Evolutionary conservation across 2,113 vertebrate genomes (phyloP).

Genomic region (Spermophilus dauricus): DNA sequence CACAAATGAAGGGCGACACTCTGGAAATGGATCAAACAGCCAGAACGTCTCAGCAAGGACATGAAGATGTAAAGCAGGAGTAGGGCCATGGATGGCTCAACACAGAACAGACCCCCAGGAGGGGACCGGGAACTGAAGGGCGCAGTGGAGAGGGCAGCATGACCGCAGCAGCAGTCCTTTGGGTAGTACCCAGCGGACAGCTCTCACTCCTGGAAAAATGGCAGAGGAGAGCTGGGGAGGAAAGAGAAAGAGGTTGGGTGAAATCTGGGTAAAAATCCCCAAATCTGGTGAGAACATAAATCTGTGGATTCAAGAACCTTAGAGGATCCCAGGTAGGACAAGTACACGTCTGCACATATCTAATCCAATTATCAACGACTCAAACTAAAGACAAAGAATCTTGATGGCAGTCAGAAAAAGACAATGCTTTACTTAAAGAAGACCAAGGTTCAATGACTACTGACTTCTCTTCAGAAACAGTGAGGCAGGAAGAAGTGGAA

Average conservation of each 20-base stretch:
- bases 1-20: background rate
- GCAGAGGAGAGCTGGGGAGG: background rate
- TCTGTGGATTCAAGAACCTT: background rate
- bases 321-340: background rate
- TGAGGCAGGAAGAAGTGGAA: background rate
- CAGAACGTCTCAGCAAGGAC: background rate
- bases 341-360: background rate
- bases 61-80: background rate
- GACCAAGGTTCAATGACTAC: background rate
- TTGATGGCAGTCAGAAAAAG: background rate
- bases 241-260: background rate
- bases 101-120: background rate
- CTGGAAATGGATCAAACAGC: background rate
- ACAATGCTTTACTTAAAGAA: background rate
- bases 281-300: background rate
- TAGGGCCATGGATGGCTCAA: background rate
- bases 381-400: background rate
- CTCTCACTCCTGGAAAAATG: too few species aligned
- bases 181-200: too few species aligned
- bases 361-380: too few species aligned
- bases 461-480: background rate
- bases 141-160: background rate
- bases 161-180: background rate
- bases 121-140: background rate
- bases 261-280: background rate